Conservation (phyloP, 35 echinoderm and acorn worm genomes). For the Nesometra sesokonis region DNA sequence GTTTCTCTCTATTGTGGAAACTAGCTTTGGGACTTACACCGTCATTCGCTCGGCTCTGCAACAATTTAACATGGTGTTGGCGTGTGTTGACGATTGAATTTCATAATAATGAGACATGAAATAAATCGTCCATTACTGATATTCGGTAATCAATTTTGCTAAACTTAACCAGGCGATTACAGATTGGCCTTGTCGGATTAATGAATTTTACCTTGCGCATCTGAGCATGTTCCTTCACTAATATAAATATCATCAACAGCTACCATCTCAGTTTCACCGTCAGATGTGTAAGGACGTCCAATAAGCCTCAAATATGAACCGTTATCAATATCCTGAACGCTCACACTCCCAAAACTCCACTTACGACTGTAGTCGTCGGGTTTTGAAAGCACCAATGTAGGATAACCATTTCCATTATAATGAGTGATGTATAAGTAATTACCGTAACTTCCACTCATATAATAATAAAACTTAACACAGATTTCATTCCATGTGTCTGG, state of each 20-base stretch:
- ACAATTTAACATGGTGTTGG: too few species aligned
- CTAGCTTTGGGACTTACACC: too few species aligned
- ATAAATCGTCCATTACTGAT: too few species aligned
- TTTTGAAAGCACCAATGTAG: background rate
- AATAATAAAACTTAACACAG: background rate
- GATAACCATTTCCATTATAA: background rate
- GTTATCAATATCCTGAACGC: background rate
- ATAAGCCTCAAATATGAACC: background rate
- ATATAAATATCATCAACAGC: background rate
- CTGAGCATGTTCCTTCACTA: background rate
- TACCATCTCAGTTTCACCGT: background rate
- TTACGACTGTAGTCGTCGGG: background rate
- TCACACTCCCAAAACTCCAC: background rate
- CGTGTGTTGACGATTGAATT: too few species aligned
- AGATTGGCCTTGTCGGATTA: too few species aligned
- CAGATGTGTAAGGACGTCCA: background rate
- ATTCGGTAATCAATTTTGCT: too few species aligned
- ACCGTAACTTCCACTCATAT: background rate
- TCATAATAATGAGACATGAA: too few species aligned
- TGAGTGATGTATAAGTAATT: background rate
- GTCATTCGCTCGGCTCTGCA: too few species aligned
- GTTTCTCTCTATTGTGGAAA: too few species aligned
- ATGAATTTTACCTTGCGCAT: background rate
- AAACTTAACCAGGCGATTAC: too few species aligned
- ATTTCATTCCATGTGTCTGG: background rate